These are phyloP conservation scores for Syrmaticus mikado DNA, from an alignment of 2,113 vertebrate genomes.

Conservation along the genomic window DNA sequence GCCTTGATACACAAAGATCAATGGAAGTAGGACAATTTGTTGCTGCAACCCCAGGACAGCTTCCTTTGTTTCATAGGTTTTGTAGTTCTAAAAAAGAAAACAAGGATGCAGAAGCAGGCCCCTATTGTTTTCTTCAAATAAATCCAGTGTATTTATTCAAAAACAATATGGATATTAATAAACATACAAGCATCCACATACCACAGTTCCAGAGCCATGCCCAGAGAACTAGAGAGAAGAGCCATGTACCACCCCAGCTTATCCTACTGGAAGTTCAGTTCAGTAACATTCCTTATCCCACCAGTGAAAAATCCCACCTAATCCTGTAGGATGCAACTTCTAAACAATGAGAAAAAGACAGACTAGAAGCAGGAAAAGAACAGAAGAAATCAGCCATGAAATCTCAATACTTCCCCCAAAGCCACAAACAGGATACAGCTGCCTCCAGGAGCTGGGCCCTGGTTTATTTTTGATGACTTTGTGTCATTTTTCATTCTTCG, in stretches of 20 bases:
- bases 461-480: slow-evolving; percentile 33
- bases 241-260: background rate
- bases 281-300: background rate
- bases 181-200: slow-evolving; percentile 23
- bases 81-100: background rate
- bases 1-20: slow-evolving; percentile 17
- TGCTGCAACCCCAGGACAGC: background rate
- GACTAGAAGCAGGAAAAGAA: slow-evolving; percentile 1
- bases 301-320: slow-evolving; percentile 21
- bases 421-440: slow-evolving; percentile 52
- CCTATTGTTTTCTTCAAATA: slow-evolving; percentile 35
- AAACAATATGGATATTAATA: slow-evolving; percentile 40
- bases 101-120: background rate
- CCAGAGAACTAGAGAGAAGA: background rate
- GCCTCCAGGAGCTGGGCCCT: background rate
- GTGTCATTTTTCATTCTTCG: slow-evolving; percentile 39
- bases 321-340: slow-evolving; percentile 23
- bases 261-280: background rate
- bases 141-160: background rate
- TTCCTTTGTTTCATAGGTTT: slow-evolving; percentile 31
- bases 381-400: slow-evolving; percentile 4
- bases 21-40: background rate
- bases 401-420: background rate
- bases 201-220: background rate
- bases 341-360: slow-evolving; percentile 11